Evolutionary conservation across 2,888 invertebrate genomes (phyloP).

Genomic region (Cyrtodaria siliqua): DNA sequence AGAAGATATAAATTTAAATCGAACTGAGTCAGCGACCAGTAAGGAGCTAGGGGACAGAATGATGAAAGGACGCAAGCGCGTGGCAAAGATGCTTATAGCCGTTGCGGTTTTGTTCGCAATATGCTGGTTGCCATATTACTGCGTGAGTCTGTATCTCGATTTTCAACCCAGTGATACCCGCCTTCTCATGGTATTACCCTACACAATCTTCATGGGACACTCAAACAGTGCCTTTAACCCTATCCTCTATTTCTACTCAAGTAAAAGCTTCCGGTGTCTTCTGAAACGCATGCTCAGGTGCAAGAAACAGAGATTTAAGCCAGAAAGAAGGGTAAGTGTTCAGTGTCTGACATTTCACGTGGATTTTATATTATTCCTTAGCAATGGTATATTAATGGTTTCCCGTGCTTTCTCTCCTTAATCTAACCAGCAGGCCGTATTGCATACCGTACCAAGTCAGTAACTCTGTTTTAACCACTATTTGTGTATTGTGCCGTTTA

Average conservation of each 20-base stretch:
- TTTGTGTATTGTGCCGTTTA: too few relatives aligned
- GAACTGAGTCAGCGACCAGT: conserved; percentile 75
- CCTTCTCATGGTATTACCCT: conserved; percentile 87
- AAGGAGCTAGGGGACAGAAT: conserved; percentile 72
- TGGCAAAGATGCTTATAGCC: conserved; percentile 91
- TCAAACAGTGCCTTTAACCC: conserved; percentile 93
- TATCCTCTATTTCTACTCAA: conserved; percentile 92
- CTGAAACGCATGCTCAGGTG: conserved; percentile 84
- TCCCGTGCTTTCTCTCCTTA: too few relatives aligned
- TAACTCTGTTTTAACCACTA: too few relatives aligned
- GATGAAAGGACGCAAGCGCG: conserved; percentile 90
- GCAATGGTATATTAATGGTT: too few relatives aligned
- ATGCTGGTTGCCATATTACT: conserved; percentile 93
- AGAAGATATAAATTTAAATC: conserved; percentile 72
- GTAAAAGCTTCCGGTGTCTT: conserved; percentile 90
- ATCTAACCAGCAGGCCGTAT: too few relatives aligned
- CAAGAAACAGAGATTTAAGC: conserved; percentile 57
- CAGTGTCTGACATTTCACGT: too few relatives aligned
- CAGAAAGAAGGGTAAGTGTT: conserved; percentile 44
- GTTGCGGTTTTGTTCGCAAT: conserved; percentile 91
- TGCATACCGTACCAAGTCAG: too few relatives aligned
- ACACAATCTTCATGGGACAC: conserved; percentile 91
- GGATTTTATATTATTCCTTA: too few relatives aligned
- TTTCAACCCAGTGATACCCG: conserved; percentile 82
- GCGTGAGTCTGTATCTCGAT: conserved; percentile 90